These are phyloP conservation scores for Arbacia lixula DNA, from an alignment of 53 echinoderm and acorn worm species.

Conservation along the genomic window DNA sequence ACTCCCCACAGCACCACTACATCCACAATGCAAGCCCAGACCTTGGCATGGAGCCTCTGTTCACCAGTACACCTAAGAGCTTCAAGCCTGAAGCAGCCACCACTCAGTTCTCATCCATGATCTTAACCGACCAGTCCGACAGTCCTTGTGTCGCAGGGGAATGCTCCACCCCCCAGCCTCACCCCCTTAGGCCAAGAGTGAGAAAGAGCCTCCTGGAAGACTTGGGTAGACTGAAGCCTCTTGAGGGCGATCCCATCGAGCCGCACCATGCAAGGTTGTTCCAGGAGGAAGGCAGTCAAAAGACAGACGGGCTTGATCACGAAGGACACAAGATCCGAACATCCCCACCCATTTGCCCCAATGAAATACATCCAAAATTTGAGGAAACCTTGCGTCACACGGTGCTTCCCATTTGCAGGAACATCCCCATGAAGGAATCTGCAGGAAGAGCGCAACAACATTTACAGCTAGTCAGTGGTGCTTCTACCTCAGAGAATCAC, in stretches of 20 bases:
- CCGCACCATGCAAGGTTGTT: background rate
- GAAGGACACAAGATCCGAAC: no score
- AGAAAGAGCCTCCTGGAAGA: constrained; percentile 7
- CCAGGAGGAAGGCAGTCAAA: background rate
- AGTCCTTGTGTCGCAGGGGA: background rate
- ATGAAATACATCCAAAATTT: no score
- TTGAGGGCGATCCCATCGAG: constrained; percentile 11
- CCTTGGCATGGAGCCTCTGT: background rate
- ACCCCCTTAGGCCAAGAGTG: background rate
- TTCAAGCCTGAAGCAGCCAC: background rate
- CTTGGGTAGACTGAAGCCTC: constrained; percentile 17
- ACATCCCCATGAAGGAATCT: no score
- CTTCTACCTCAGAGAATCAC: no score
- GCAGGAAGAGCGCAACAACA: no score
- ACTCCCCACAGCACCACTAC: background rate
- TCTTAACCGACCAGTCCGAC: background rate
- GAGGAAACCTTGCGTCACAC: no score
- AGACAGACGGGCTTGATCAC: no score
- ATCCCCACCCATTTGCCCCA: no score
- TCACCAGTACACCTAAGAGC: constrained; percentile 44
- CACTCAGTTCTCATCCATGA: background rate
- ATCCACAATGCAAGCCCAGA: background rate
- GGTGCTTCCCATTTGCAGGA: no score
- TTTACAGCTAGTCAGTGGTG: no score
- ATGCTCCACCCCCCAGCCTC: background rate